Percentiles rank a stretch among this genome's conserved stretches.
Evolutionary conservation across 2,888 invertebrate species (phyloP).

Genomic region (Tiliacea aurago): DNA sequence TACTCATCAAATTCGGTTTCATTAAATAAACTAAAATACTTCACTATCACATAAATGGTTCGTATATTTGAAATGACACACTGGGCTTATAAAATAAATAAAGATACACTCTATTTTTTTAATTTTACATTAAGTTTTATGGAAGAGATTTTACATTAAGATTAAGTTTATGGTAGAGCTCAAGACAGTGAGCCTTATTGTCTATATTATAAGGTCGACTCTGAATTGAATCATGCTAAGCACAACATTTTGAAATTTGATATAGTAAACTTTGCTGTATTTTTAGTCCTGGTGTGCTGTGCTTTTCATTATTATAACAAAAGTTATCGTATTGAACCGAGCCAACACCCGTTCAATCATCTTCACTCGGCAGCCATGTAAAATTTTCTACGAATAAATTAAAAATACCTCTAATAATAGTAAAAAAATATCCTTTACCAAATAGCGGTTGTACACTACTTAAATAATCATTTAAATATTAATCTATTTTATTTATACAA

Average conservation of each 20-base stretch:
- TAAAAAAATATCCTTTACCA: constrained; percentile 47
- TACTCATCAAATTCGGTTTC: constrained; percentile 12
- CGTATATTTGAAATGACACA: constrained; percentile 10
- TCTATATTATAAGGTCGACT: not conserved
- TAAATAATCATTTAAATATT: not conserved
- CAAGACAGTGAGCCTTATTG: not conserved
- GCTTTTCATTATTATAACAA: not conserved
- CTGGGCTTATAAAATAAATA: constrained; percentile 15
- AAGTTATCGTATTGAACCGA: not conserved
- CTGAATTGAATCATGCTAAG: not conserved
- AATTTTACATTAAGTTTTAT: not conserved
- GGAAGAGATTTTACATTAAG: too few relatives aligned
- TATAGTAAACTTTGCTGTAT: not conserved
- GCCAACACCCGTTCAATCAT: constrained; percentile 14
- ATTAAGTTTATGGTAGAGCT: too few relatives aligned
- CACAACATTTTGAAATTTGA: not conserved
- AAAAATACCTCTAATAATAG: constrained; percentile 26
- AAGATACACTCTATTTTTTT: constrained; percentile 4
- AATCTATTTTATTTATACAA: constrained; percentile 28
- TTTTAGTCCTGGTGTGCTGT: not conserved
- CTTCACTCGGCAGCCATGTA: not conserved
- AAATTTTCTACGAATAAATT: constrained; percentile 37
- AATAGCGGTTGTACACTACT: constrained; percentile 23
- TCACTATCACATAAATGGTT: not conserved
- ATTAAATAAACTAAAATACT: constrained; percentile 2